These are phyloP conservation scores for Trochalopteron elliotii DNA, from an alignment of 2,113 vertebrate genomes.

Conservation along the genomic window DNA sequence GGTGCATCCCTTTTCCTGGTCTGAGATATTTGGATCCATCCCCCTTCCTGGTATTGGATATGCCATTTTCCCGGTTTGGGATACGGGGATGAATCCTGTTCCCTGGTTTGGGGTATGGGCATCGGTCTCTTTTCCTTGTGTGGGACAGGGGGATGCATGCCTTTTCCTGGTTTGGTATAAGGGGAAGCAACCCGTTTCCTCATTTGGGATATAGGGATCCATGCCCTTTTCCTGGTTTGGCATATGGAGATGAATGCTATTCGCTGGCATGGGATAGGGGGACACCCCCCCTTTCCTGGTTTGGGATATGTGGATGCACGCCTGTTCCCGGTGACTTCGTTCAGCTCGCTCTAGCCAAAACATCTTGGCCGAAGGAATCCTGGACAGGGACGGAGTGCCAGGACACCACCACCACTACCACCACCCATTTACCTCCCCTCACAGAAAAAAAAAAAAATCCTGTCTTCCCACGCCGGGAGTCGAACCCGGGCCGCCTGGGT, in stretches of 20 bases:
- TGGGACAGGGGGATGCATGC: neutral
- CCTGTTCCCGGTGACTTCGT: neutral
- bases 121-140: neutral
- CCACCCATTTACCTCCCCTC: too few relatives aligned
- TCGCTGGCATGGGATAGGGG: too few relatives aligned
- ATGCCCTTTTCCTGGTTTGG: neutral
- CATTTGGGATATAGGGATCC: neutral
- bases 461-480: conserved; percentile 86
- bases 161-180: neutral
- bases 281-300: too few relatives aligned
- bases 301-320: too few relatives aligned
- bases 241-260: too few relatives aligned
- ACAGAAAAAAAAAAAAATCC: too few relatives aligned
- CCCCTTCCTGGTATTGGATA: neutral
- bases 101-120: too few relatives aligned
- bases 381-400: rapidly evolving
- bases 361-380: rapidly evolving
- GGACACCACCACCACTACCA: too few relatives aligned
- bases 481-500: conserved; percentile 85
- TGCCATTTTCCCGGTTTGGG: neutral
- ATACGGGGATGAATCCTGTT: too few relatives aligned
- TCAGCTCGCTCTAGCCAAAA: neutral
- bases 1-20: neutral
- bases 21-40: neutral
- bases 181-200: neutral